Evolutionary conservation across 2,797 vertebrate genomes (phyloP), one percentile per base, ranked within the genome.

Genomic region (Eutrigla gurnardus): DNA sequence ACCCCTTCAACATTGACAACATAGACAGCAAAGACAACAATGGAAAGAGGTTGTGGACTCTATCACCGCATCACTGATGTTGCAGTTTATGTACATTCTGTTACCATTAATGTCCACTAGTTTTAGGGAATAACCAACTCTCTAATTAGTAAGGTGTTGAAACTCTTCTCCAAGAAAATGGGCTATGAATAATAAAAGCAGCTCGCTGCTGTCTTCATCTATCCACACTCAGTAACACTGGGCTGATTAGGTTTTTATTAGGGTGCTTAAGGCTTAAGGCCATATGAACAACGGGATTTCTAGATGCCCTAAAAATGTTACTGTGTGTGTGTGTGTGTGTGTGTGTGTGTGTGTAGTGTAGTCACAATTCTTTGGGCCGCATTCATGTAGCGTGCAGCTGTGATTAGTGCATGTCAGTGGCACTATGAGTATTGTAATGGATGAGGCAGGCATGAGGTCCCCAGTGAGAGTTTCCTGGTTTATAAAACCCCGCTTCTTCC

Each of bases 61-160:
- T 10, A 52, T 53, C 3, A 18, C 12, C 13, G 45, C 33, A 25
- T 25, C 14, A 15, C 9, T 10, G 32, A 18, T 54, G 17, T 42
- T 64, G 33, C 9, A 39, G 69, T 33, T 65, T 67, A 37, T 25
- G 45, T 47, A 70, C 32, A 43, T 14, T 3, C 3, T 5, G 32
- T 6, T 14, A 3, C n/a, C 12, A 61, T 70, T 17, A 12, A 63
- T 15, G 18, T 32, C 7, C 9, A 32, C 12, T 11, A 17, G 36
- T 77, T 54, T 55, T 36, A 25, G 59, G 39, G 17, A 71, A 46
- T 60, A 39, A 72, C 42, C 17, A 14, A 54, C 45, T 82, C 18
- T 77, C 69, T 75, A 93, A 94, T 95, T 90, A 92, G 62, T 49
- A 6, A 9, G 60, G 87, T 86, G 90, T 84, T 93, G 92, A 94